A percentile compares a stretch with the other conserved stretches of the same genome.
These are phyloP conservation scores for Lasioglossum vierecki DNA, from an alignment of 2,888 invertebrate species.

Conservation along the genomic window DNA sequence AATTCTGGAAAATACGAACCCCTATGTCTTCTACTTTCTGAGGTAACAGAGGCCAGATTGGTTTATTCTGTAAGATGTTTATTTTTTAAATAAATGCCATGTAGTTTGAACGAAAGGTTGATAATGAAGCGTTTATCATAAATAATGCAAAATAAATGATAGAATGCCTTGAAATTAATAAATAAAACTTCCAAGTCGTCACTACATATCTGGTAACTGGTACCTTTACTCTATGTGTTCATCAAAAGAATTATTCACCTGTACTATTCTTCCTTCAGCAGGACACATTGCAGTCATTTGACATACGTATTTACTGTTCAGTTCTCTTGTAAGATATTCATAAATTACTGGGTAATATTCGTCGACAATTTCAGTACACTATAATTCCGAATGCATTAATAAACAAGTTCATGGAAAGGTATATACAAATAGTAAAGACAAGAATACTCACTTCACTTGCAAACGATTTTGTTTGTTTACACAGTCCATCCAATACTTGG, in stretches of 20 bases:
- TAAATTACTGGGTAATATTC: slow-evolving; percentile 92
- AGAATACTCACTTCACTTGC: slow-evolving; percentile 85
- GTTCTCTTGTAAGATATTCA: slow-evolving; percentile 87
- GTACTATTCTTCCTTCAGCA: slow-evolving; percentile 73
- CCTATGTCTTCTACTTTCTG: slow-evolving; percentile 70
- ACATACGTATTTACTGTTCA: slow-evolving; percentile 90
- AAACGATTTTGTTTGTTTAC: slow-evolving; percentile 91
- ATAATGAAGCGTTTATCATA: no score
- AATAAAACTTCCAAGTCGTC: no score
- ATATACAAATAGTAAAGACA: slow-evolving; percentile 1
- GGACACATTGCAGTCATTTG: slow-evolving; percentile 89
- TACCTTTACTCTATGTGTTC: neutral
- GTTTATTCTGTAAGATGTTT: slow-evolving; percentile 76
- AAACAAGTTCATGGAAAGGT: slow-evolving; percentile 2
- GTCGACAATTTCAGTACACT: slow-evolving; percentile 90
- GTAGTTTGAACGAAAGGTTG: no score
- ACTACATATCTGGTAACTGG: no score
- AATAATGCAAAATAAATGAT: no score
- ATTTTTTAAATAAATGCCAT: slow-evolving; percentile 16
- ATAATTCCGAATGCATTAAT: slow-evolving; percentile 21
- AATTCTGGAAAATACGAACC: slow-evolving; percentile 66
- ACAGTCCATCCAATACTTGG: slow-evolving; percentile 90
- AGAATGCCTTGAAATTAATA: no score
- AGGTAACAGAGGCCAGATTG: slow-evolving; percentile 88
- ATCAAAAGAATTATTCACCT: slow-evolving; percentile 30